Percentiles rank a stretch among this genome's conserved stretches.
phyloP scores from a whole-genome alignment of 2,113 vertebrate genomes.

The Xenotilapia leptura region DNA sequence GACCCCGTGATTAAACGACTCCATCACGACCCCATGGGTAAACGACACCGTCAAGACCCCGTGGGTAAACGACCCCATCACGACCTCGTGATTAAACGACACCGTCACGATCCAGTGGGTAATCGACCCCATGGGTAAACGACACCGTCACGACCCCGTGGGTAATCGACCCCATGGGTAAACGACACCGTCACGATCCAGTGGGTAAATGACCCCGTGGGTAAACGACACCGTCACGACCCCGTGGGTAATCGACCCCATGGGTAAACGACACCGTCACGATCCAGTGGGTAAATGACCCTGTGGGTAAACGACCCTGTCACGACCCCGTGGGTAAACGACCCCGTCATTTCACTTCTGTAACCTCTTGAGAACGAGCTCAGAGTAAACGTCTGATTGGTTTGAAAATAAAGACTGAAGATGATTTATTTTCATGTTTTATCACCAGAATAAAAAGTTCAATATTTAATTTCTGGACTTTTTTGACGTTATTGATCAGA shows the following conservation, averaged over 20 bases:
- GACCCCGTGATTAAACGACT: fast-evolving
- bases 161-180: fast-evolving
- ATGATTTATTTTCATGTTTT: neutral
- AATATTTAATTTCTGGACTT: neutral
- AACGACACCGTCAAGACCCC: too few species aligned
- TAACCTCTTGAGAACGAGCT: neutral
- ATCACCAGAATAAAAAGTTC: neutral
- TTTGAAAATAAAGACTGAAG: neutral
- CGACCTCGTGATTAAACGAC: too few species aligned
- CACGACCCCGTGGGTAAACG: too few species aligned
- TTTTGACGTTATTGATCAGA: neutral
- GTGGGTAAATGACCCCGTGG: too few species aligned
- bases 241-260: too few species aligned
- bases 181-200: fast-evolving
- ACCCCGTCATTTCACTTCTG: neutral
- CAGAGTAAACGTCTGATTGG: neutral
- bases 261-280: too few species aligned
- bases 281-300: fast-evolving
- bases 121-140: too few species aligned
- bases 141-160: fast-evolving
- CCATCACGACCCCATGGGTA: fast-evolving
- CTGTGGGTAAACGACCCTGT: fast-evolving
- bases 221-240: fast-evolving
- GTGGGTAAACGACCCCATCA: fast-evolving
- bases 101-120: too few species aligned